These are phyloP conservation scores for Ophthalmolycus amberensis DNA, from an alignment of 2,113 vertebrate genomes.

Conservation along the genomic window DNA sequence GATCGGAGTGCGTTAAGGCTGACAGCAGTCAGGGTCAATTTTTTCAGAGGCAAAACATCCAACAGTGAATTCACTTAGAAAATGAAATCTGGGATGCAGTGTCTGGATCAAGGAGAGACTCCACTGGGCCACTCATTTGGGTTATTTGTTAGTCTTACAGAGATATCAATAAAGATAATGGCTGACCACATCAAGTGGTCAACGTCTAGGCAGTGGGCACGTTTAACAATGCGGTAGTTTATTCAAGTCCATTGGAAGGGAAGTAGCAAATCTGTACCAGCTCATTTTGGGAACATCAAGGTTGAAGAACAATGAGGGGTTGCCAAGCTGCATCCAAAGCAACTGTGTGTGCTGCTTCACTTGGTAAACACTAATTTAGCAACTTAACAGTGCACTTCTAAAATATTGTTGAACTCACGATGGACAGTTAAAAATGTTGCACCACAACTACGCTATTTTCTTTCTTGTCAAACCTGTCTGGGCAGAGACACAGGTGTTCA, in stretches of 20 bases:
- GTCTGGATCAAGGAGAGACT: slow-evolving; percentile 2
- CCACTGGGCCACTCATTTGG: background rate
- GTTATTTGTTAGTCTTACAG: background rate
- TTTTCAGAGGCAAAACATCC: background rate
- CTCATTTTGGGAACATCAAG: slow-evolving; percentile 11
- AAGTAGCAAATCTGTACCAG: background rate
- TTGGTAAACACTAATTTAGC: too few relatives aligned
- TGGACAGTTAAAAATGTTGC: too few relatives aligned
- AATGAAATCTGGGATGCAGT: background rate
- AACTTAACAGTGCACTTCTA: too few relatives aligned
- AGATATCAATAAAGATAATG: slow-evolving; percentile 1
- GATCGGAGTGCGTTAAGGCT: background rate
- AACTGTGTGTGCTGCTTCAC: too few relatives aligned
- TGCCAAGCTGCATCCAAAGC: background rate
- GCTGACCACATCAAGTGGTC: too few relatives aligned
- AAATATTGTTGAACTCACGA: too few relatives aligned
- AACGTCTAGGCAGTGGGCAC: background rate
- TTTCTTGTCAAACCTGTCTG: background rate
- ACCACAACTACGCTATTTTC: too few relatives aligned
- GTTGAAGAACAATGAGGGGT: background rate
- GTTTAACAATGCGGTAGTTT: background rate
- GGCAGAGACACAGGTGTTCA: background rate
- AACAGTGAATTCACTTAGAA: background rate
- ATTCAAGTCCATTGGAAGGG: background rate
- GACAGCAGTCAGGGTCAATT: background rate